phyloP scores from a whole-genome alignment of 2,888 invertebrate species.

The Synergus japonicus region DNA sequence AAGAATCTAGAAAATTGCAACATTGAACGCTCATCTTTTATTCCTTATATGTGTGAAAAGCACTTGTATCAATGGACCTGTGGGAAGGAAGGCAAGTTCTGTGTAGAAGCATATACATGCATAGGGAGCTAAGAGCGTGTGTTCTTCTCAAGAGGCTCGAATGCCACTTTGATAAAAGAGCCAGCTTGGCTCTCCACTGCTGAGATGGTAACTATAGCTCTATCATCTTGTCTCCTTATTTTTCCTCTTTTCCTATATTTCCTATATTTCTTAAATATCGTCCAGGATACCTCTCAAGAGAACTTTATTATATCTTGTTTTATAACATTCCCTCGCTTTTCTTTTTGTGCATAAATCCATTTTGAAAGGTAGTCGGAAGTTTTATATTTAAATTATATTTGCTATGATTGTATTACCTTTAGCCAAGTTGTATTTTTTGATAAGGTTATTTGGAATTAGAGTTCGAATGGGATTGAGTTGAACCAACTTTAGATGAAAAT shows the following conservation, averaged over 20 bases:
- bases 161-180: conserved; percentile 60
- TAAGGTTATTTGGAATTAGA: neutral
- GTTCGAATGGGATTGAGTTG: neutral
- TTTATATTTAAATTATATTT: neutral
- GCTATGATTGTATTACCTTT: neutral
- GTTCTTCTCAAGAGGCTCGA: conserved; percentile 52
- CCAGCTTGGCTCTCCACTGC: conserved; percentile 47
- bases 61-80: conserved; percentile 28
- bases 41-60: conserved; percentile 20
- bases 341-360: neutral
- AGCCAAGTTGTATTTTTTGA: neutral
- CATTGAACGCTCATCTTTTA: conserved; percentile 32
- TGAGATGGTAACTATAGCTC: conserved; percentile 27
- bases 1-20: conserved; percentile 20
- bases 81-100: conserved; percentile 12
- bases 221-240: conserved; percentile 11
- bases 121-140: neutral
- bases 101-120: neutral
- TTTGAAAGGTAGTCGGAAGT: neutral
- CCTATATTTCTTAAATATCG: conserved; percentile 12
- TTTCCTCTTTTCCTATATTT: neutral
- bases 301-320: neutral
- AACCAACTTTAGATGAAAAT: neutral
- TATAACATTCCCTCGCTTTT: neutral
- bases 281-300: too few relatives aligned